These are phyloP conservation scores for Brachypodius melanocephalos DNA, from an alignment of 2,113 vertebrate species.

Conservation along the genomic window DNA sequence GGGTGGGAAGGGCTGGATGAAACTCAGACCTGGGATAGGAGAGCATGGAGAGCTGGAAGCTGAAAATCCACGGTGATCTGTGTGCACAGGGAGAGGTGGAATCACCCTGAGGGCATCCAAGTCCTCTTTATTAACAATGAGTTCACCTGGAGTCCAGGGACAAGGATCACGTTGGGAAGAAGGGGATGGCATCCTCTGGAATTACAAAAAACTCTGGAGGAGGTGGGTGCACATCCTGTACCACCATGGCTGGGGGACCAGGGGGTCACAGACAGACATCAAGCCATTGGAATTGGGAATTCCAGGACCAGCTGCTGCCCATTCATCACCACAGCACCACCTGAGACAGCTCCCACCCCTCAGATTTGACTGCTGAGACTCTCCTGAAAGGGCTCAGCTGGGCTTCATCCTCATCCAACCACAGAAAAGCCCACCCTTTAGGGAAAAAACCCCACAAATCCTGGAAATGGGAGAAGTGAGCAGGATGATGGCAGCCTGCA, in stretches of 20 bases:
- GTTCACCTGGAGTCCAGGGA: background rate
- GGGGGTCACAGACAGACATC: background rate
- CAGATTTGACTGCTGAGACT: too few relatives aligned
- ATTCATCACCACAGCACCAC: background rate
- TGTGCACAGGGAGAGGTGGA: background rate
- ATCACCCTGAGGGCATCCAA: background rate
- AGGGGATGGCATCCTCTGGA: background rate
- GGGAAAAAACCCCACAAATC: background rate
- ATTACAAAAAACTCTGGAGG: background rate
- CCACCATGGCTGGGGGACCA: fast-evolving
- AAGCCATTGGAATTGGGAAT: fast-evolving
- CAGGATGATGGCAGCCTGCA: background rate
- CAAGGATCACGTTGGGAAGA: background rate
- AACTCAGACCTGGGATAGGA: background rate
- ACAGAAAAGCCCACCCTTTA: background rate
- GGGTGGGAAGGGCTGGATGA: background rate
- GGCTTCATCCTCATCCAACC: fast-evolving
- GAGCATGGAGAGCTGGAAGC: background rate
- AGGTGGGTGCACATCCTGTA: background rate
- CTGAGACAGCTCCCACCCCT: background rate
- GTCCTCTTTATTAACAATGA: background rate
- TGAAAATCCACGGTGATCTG: fast-evolving
- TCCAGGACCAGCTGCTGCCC: background rate
- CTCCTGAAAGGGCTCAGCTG: background rate
- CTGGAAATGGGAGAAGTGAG: background rate